phyloP scores from a whole-genome alignment of 2,797 vertebrate species.

The Moxostoma hubbsi region DNA sequence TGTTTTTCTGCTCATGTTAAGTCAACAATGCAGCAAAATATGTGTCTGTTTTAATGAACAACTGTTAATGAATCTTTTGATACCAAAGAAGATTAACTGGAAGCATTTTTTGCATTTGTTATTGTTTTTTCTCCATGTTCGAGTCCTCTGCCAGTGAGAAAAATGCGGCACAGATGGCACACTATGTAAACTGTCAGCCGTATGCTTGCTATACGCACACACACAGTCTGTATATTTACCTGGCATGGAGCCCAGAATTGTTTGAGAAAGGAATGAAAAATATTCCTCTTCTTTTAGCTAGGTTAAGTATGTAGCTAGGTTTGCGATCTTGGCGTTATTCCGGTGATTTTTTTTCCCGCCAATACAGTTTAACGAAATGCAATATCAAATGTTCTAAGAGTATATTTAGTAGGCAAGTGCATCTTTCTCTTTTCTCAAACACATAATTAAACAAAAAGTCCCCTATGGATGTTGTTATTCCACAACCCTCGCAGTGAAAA shows the following conservation, averaged over 20 bases:
- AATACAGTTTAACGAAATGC: not conserved
- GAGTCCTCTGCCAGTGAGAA: conserved; percentile 49
- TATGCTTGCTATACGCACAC: conserved; percentile 54
- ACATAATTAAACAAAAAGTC: conserved; percentile 35
- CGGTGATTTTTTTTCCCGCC: conserved; percentile 1
- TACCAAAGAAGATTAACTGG: conserved; percentile 29
- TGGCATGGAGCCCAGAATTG: conserved; percentile 58
- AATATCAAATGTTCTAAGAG: conserved; percentile 26
- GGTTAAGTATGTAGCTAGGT: conserved; percentile 46
- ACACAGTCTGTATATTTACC: conserved; percentile 53
- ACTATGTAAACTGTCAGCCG: conserved; percentile 55
- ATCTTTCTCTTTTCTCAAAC: conserved; percentile 28
- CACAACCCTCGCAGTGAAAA: conserved; percentile 20
- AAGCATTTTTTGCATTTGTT: conserved; percentile 52
- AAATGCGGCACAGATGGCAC: conserved; percentile 58
- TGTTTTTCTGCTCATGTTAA: conserved; percentile 22
- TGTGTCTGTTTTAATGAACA: conserved; percentile 29
- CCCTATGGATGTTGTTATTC: conserved; percentile 37
- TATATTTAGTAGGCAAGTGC: not conserved
- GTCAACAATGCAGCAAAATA: conserved; percentile 30
- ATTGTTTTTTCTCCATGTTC: conserved; percentile 48
- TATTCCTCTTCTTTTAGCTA: conserved; percentile 50
- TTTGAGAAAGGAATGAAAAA: conserved; percentile 55
- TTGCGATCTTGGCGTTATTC: conserved; percentile 12
- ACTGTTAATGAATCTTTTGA: conserved; percentile 47